phyloP scores from a whole-genome alignment of 1,140 invertebrate genomes.

The Drosophila pruinosa region DNA sequence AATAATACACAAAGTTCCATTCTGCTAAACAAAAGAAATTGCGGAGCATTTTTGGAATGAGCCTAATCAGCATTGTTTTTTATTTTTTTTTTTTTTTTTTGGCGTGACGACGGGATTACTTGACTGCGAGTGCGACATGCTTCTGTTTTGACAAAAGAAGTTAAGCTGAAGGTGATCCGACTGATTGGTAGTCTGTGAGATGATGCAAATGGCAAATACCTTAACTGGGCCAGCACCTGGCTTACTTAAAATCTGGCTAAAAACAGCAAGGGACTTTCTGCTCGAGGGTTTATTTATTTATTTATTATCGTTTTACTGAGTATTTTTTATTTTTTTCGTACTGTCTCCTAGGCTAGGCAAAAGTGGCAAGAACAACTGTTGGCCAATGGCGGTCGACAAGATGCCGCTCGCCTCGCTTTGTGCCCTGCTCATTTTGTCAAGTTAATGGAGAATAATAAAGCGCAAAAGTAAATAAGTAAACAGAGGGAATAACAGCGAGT shows the following conservation, averaged over 20 bases:
- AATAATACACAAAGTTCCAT: conserved; percentile 1
- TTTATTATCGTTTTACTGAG: conserved; percentile 16
- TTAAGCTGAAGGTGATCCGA: conserved; percentile 21
- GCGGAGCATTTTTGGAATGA: conserved; percentile 44
- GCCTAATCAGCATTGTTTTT: conserved; percentile 48
- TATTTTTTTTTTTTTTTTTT: neutral
- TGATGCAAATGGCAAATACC: neutral
- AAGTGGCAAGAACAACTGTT: conserved; percentile 32
- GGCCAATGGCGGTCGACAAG: conserved; percentile 5
- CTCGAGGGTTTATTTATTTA: conserved; percentile 37
- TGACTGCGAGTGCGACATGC: neutral
- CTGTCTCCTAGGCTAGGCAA: conserved; percentile 47
- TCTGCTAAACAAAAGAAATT: conserved; percentile 22
- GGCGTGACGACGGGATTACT: conserved; percentile 25
- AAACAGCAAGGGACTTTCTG: conserved; percentile 3
- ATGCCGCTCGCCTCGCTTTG: neutral
- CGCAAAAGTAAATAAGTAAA: conserved; percentile 80
- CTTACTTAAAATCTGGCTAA: neutral
- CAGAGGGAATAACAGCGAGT: conserved; percentile 36
- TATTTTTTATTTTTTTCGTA: neutral
- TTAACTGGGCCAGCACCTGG: conserved; percentile 5
- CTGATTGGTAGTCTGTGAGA: conserved; percentile 25
- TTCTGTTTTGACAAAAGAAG: neutral
- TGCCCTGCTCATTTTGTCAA: conserved; percentile 72
- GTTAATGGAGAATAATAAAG: conserved; percentile 81